phyloP scores from a whole-genome alignment of 2,113 vertebrate genomes.

The Ictalurus punctatus region DNA sequence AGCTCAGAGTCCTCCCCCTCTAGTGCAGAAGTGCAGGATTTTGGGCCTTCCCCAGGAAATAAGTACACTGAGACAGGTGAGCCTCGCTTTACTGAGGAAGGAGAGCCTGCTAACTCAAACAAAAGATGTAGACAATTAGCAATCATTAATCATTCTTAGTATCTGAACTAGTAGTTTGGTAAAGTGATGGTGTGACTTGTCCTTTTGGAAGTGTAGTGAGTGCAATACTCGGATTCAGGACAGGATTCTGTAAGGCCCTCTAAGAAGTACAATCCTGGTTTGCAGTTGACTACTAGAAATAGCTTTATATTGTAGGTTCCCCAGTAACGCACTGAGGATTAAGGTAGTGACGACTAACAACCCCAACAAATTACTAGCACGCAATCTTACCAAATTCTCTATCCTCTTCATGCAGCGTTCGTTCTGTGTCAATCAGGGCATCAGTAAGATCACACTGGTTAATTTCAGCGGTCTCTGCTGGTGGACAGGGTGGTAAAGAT shows the following conservation, averaged over 20 bases:
- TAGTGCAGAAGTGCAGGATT: slow-evolving; percentile 49
- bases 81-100: slow-evolving; percentile 66
- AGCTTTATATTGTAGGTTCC: background rate
- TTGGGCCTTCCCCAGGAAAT: slow-evolving; percentile 82
- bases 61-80: slow-evolving; percentile 86
- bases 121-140: background rate
- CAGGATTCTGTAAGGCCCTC: background rate
- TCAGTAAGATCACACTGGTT: slow-evolving; percentile 88
- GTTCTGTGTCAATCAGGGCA: slow-evolving; percentile 86
- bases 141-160: background rate
- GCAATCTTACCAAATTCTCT: slow-evolving; percentile 68
- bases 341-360: background rate
- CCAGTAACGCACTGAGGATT: background rate
- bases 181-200: background rate
- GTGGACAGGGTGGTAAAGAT: slow-evolving; percentile 74
- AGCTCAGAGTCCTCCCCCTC: slow-evolving; percentile 66
- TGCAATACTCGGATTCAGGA: background rate
- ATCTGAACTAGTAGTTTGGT: background rate
- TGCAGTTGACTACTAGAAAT: background rate
- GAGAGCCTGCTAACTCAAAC: slow-evolving; percentile 65
- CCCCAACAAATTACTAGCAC: background rate
- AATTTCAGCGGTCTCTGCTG: slow-evolving; percentile 86
- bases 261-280: background rate
- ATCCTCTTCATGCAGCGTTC: slow-evolving; percentile 69
- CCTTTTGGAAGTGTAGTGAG: background rate